These are phyloP conservation scores for Orchestes rusci DNA, from an alignment of 2,888 invertebrate species.

Conservation along the genomic window DNA sequence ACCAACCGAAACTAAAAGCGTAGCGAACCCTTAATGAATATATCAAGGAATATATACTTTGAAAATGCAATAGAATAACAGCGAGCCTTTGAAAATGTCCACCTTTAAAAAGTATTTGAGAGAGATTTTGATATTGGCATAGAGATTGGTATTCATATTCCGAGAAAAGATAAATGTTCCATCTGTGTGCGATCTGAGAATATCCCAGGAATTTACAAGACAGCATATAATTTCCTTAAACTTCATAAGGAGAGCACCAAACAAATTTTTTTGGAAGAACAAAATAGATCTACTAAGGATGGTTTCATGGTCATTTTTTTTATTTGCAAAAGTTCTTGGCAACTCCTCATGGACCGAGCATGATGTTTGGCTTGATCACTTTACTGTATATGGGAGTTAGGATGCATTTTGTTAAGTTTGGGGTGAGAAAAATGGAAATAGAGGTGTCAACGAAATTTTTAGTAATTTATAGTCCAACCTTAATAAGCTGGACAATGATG, in stretches of 20 bases:
- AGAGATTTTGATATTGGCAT: constrained; percentile 18
- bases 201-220: no score
- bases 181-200: constrained; percentile 19
- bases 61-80: neutral
- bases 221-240: no score
- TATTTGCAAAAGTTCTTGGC: constrained; percentile 30
- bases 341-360: constrained; percentile 28
- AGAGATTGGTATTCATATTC: constrained; percentile 24
- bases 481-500: constrained; percentile 1
- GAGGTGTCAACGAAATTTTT: constrained; percentile 24
- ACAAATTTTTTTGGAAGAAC: no score
- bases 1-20: constrained; percentile 24
- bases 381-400: constrained; percentile 31
- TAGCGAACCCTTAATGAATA: constrained; percentile 19
- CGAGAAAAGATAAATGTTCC: constrained; percentile 22
- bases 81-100: neutral
- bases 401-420: constrained; percentile 29
- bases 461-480: constrained; percentile 27
- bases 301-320: no score
- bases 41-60: constrained; percentile 12
- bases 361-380: constrained; percentile 31
- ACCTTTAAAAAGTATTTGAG: constrained; percentile 6
- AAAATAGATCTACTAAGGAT: no score
- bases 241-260: no score
- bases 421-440: constrained; percentile 28